A percentile compares a stretch with the other conserved stretches of the same genome.
phyloP scores from a whole-genome alignment of 1,140 invertebrate species.

The Oreohelix idahoensis region DNA sequence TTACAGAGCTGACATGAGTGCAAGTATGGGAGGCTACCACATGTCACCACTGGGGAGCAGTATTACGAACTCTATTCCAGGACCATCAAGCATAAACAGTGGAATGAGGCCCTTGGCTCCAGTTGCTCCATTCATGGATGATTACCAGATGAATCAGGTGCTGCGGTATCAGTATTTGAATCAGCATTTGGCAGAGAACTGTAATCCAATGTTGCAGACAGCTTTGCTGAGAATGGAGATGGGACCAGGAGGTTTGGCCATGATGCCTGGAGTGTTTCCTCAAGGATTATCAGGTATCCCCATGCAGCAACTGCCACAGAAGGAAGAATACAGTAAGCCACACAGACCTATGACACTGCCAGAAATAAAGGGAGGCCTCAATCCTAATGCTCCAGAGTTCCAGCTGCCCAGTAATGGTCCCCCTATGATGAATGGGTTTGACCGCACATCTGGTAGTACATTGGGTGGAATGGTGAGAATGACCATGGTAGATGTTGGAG shows the following conservation, averaged over 20 bases:
- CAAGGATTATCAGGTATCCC: conserved; percentile 25
- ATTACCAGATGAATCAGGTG: not conserved
- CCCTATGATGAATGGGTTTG: conserved; percentile 26
- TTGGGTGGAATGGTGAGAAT: conserved; percentile 1
- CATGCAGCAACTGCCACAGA: conserved; percentile 48
- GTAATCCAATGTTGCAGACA: conserved; percentile 12
- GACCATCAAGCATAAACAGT: not conserved
- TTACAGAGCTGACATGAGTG: conserved; percentile 26
- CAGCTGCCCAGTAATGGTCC: conserved; percentile 61
- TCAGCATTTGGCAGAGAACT: not conserved
- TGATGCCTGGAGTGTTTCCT: not conserved
- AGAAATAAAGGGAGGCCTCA: conserved; percentile 81
- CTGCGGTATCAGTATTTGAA: conserved; percentile 6
- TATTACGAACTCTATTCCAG: not conserved
- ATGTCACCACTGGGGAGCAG: not conserved
- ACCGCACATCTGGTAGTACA: not conserved
- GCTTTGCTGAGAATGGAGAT: conserved; percentile 2
- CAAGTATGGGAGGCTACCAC: conserved; percentile 3
- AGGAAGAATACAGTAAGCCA: conserved; percentile 72
- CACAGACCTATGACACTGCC: conserved; percentile 71
- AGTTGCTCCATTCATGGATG: not conserved
- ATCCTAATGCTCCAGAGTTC: conserved; percentile 91
- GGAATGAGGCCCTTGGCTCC: not conserved
- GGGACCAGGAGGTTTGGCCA: not conserved
- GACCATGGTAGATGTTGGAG: not conserved